A percentile compares a stretch with the other conserved stretches of the same genome.
These are phyloP conservation scores for Zygogramma bicolorata DNA, from an alignment of 2,888 invertebrate genomes.

Conservation along the genomic window DNA sequence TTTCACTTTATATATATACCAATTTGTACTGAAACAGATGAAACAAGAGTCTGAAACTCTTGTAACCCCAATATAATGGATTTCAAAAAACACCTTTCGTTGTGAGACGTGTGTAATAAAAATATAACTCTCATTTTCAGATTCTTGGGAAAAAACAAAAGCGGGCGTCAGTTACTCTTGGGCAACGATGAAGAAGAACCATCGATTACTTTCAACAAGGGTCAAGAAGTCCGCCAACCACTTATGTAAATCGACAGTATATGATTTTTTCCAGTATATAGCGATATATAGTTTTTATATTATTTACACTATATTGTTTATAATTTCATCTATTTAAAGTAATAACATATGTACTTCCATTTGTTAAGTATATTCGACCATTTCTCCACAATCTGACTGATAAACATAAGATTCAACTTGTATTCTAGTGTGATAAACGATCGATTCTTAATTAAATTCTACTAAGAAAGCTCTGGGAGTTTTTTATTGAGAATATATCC, in stretches of 20 bases:
- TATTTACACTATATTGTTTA: background rate
- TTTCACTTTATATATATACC: too few species aligned
- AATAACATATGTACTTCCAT: background rate
- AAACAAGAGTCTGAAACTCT: too few species aligned
- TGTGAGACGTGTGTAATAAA: too few species aligned
- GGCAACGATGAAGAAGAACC: conserved; percentile 64
- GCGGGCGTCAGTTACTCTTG: conserved; percentile 64
- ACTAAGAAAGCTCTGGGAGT: too few species aligned
- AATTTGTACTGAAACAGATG: too few species aligned
- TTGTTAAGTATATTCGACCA: background rate
- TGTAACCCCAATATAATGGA: too few species aligned
- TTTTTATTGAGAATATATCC: too few species aligned
- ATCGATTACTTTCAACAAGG: conserved; percentile 59
- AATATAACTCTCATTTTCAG: conserved; percentile 56
- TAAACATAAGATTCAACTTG: background rate
- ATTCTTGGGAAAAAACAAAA: conserved; percentile 65
- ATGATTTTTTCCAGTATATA: background rate
- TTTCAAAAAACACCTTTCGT: too few species aligned
- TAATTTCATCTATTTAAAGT: background rate
- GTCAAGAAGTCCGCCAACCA: conserved; percentile 29
- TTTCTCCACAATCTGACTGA: background rate
- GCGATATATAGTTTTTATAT: background rate
- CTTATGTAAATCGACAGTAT: conserved; percentile 17
- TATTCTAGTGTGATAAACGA: background rate
- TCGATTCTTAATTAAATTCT: too few species aligned